Percentiles rank a stretch among this genome's conserved stretches.
Conservation (phyloP, 2,888 invertebrate species). For the Linhomoeus sp. region DNA sequence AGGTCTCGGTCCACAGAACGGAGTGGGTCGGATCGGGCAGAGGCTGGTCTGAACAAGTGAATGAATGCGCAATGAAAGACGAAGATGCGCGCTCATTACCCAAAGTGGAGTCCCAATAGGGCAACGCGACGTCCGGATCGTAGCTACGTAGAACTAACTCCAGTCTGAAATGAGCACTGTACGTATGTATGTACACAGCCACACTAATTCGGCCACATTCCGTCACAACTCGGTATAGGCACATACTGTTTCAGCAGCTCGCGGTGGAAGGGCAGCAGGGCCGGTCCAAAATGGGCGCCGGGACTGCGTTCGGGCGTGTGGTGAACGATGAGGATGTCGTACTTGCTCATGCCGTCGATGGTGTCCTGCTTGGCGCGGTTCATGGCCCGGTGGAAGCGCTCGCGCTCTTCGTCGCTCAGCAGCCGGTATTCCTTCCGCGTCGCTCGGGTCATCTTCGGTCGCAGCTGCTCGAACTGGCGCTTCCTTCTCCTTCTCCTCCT, state of each 20-base stretch:
- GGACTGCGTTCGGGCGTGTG: constrained; percentile 7
- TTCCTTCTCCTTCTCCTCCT: too few species aligned
- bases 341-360: constrained; percentile 7
- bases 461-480: too few species aligned
- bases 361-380: constrained; percentile 4
- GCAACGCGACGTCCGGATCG: constrained; percentile 24
- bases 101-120: constrained; percentile 28
- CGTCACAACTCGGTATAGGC: too few species aligned
- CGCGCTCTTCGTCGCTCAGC: constrained; percentile 12
- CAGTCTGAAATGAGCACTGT: constrained; percentile 6
- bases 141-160: constrained; percentile 12
- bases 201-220: too few species aligned
- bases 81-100: too few species aligned
- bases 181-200: background rate
- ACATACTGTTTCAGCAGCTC: constrained; percentile 7
- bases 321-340: constrained; percentile 6
- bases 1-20: constrained; percentile 17
- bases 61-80: too few species aligned
- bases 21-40: constrained; percentile 20
- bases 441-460: background rate
- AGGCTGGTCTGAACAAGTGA: constrained; percentile 10
- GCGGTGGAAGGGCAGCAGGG: constrained; percentile 7
- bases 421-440: constrained; percentile 14
- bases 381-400: constrained; percentile 12
- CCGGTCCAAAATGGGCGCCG: constrained; percentile 8